Percentiles rank a stretch among this genome's conserved stretches.
Conservation (phyloP, 2,113 vertebrate species). For the Callorhinus ursinus region DNA sequence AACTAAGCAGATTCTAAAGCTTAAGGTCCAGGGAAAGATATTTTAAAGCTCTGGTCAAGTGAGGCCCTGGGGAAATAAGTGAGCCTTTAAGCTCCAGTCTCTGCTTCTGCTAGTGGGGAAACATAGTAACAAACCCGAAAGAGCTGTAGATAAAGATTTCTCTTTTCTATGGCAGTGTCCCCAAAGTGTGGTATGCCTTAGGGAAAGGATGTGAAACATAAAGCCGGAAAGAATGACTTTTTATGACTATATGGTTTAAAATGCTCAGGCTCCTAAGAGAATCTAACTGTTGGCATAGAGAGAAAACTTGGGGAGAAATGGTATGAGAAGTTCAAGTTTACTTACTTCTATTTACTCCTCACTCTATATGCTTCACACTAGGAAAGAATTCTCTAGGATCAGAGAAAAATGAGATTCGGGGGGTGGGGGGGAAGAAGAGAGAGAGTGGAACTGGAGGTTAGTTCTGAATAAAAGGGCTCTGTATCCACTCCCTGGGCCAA, state of each 20-base stretch:
- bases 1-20: slow-evolving; percentile 1
- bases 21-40: neutral
- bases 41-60: slow-evolving; percentile 8
- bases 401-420: neutral
- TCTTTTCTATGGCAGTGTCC: slow-evolving; percentile 21
- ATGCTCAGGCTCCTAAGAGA: neutral
- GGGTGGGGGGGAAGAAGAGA: neutral
- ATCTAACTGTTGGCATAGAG: neutral
- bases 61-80: slow-evolving; percentile 33
- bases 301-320: neutral
- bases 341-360: neutral
- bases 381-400: neutral
- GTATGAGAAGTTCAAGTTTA: neutral
- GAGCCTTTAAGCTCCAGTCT: neutral
- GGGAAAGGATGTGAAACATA: neutral
- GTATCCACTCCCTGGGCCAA: fast-evolving
- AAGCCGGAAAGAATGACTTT: neutral
- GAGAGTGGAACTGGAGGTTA: neutral
- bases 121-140: neutral
- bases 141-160: slow-evolving; percentile 26
- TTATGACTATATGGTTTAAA: neutral
- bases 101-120: neutral
- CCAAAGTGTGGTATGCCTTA: neutral
- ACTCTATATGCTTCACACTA: neutral
- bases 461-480: neutral